phyloP scores from a whole-genome alignment of 2,888 invertebrate genomes.

The Metacarcinus magister region DNA sequence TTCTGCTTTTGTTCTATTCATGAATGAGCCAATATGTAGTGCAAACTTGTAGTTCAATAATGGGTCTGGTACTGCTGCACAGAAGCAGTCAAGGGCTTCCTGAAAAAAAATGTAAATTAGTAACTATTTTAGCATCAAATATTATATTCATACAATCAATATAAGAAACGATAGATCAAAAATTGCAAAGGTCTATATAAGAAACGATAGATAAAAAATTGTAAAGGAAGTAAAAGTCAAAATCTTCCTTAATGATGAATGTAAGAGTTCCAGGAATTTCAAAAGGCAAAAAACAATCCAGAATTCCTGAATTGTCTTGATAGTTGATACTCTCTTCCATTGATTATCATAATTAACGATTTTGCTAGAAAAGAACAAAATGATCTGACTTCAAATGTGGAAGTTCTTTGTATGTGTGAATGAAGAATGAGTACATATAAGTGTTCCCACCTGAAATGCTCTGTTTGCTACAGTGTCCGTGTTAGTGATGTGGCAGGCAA shows the following conservation, averaged over 20 bases:
- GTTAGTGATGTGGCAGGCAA: slow-evolving; percentile 90
- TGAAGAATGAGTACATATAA: not conserved
- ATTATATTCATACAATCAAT: not conserved
- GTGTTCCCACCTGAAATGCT: slow-evolving; percentile 89
- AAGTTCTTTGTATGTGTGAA: not conserved
- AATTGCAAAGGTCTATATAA: too few species aligned
- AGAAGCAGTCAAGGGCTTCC: slow-evolving; percentile 83
- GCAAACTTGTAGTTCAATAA: slow-evolving; percentile 88
- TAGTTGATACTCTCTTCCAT: too few species aligned
- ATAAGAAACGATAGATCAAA: not conserved
- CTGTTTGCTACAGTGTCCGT: slow-evolving; percentile 89
- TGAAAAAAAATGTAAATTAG: slow-evolving; percentile 61
- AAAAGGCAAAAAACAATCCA: not conserved
- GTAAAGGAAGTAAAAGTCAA: too few species aligned
- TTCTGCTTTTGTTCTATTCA: slow-evolving; percentile 92
- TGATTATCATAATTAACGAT: too few species aligned
- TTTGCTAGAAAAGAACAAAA: too few species aligned
- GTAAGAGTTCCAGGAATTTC: not conserved
- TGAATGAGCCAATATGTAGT: slow-evolving; percentile 90
- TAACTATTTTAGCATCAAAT: not conserved
- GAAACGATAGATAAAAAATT: too few species aligned
- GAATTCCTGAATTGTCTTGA: not conserved
- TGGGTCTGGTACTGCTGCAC: slow-evolving; percentile 80
- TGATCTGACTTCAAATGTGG: not conserved
- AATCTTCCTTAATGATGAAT: not conserved